Evolutionary conservation across 2,113 vertebrate species (phyloP), one percentile per base, ranked within the genome.

Genomic region (Sinocyclocheilus anophthalmus): DNA sequence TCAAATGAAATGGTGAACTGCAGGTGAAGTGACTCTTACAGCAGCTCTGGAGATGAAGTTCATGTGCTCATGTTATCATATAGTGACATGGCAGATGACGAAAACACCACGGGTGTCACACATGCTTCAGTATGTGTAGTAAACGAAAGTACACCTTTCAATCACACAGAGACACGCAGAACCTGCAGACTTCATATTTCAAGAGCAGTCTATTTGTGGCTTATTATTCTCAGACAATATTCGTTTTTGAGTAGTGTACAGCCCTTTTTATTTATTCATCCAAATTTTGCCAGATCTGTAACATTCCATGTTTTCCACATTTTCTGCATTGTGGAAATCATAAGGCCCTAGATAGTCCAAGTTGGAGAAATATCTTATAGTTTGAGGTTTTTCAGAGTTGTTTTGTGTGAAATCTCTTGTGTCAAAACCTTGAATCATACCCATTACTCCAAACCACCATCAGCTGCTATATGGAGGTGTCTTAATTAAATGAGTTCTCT

Each of bases 401-500:
- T 69, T 14, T 77, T 24, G 20, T 80, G 55, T 42, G 30, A 22
- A 80, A 39, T 61, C 53, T 76, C 45, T 50, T 5, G 20, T 5
- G 10, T 39, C 1, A 10, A 78, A 77, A 77, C 50, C 77, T 79
- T 42, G 30, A 63, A 42, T 80, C 30, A 9, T 3, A 80, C 16
- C 37, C 37, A 63, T 63, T 63, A 80, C 57, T 42, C 53, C 30
- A 81, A 48, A 65, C 6, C 78, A 39, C 18, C 77, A 45, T 65
- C 24, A 10, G 24, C 13, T 81, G 78, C 20, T 59, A 57, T 39
- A 57, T 11, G 11, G 5, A 63, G 42, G 61, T 26, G 14, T 30
- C 24, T 13, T 81, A 69, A 69, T 81, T 81, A 81, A 81, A 69
- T 50, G 16, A 26, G 22, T 50, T 67, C 39, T 50, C 42, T 24